Evolutionary conservation across 2,113 vertebrate genomes (phyloP).

Genomic region (Dicrurus megarhynchus): DNA sequence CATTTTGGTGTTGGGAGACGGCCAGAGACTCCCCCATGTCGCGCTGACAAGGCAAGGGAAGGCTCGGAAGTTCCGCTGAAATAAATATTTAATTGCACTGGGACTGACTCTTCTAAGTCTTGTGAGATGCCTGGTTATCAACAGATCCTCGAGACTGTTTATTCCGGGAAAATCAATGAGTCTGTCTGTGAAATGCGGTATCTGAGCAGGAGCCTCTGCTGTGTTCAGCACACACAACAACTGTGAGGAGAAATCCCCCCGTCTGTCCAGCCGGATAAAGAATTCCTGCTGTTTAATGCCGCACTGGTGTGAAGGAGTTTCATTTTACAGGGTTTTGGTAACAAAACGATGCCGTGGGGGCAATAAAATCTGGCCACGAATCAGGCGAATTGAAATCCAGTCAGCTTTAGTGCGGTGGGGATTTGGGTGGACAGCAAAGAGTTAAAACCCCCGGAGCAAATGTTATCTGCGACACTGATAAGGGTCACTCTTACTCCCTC

Average conservation of each 20-base stretch:
- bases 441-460: neutral
- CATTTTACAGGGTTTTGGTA: rapidly evolving
- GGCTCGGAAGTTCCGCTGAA: neutral
- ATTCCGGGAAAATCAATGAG: neutral
- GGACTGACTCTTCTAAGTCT: neutral
- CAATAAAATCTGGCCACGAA: neutral
- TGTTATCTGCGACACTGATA: neutral
- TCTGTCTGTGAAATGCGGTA: rapidly evolving
- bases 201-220: no score
- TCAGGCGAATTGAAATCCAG: no score
- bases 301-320: no score
- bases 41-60: neutral
- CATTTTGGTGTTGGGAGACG: neutral
- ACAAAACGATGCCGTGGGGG: neutral
- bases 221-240: rapidly evolving
- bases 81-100: neutral
- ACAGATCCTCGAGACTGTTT: neutral
- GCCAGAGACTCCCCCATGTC: rapidly evolving
- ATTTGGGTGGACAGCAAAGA: neutral
- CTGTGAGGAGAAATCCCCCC: neutral
- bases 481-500: neutral
- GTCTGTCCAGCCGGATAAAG: rapidly evolving
- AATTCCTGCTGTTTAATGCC: neutral
- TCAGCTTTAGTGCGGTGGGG: neutral
- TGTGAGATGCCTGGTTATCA: no score